A percentile compares a stretch with the other conserved stretches of the same genome.
These are phyloP conservation scores for Phyllotreta cruciferae DNA, from an alignment of 2,888 invertebrate species.

Conservation along the genomic window DNA sequence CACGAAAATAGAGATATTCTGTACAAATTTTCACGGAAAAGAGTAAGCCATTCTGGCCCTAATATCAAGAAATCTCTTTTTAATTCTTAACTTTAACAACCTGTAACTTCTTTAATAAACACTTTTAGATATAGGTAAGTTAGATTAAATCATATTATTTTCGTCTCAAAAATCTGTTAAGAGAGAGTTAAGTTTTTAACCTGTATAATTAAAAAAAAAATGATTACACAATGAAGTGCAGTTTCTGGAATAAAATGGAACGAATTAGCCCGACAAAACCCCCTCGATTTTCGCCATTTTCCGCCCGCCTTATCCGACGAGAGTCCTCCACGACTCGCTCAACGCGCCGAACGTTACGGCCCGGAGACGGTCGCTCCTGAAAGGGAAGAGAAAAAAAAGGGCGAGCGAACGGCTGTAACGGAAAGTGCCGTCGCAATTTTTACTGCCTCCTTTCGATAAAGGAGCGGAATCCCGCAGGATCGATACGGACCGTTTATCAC, in stretches of 20 bases:
- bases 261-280: background rate
- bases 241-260: background rate
- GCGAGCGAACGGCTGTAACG: conserved; percentile 2
- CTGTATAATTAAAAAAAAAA: too few species aligned
- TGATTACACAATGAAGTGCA: too few species aligned
- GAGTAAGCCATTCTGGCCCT: too few species aligned
- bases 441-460: conserved; percentile 25
- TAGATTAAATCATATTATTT: too few species aligned
- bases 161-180: too few species aligned
- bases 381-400: conserved; percentile 9
- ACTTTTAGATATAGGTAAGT: too few species aligned
- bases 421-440: conserved; percentile 42
- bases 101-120: too few species aligned
- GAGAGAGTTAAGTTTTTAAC: too few species aligned
- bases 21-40: too few species aligned
- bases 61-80: too few species aligned
- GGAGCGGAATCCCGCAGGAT: conserved; percentile 41
- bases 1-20: too few species aligned
- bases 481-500: conserved; percentile 51
- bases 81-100: too few species aligned
- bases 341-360: conserved; percentile 36
- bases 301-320: conserved; percentile 7
- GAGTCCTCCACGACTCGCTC: conserved; percentile 21
- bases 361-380: conserved; percentile 29
- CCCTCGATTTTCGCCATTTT: background rate